A percentile compares a stretch with the other conserved stretches of the same genome.
phyloP scores from a whole-genome alignment of 2,797 vertebrate genomes.

The Leuciscus waleckii region DNA sequence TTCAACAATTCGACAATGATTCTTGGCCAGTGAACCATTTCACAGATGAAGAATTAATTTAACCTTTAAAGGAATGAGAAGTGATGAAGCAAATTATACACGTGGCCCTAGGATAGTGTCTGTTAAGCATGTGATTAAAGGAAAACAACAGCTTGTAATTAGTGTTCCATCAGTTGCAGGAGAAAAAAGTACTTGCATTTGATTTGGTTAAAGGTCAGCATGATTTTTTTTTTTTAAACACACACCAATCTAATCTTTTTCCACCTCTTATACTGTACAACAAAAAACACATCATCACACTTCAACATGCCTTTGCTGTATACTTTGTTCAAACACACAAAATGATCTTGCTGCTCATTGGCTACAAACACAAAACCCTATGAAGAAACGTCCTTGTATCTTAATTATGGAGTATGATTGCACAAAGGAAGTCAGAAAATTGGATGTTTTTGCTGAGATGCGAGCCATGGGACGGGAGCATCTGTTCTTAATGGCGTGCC shows the following conservation, averaged over 20 bases:
- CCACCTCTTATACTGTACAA: neutral
- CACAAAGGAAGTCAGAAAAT: neutral
- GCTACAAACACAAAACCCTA: neutral
- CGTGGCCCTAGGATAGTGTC: constrained; percentile 32
- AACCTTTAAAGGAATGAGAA: constrained; percentile 47
- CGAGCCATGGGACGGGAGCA: constrained; percentile 43
- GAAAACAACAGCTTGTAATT: constrained; percentile 49
- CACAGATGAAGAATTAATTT: constrained; percentile 31
- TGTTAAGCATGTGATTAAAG: constrained; percentile 48
- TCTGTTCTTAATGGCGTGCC: constrained; percentile 32
- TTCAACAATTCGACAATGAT: neutral
- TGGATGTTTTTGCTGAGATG: constrained; percentile 27
- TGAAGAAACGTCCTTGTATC: neutral
- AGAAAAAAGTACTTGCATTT: constrained; percentile 23
- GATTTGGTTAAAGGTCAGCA: constrained; percentile 33
- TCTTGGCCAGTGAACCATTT: constrained; percentile 17
- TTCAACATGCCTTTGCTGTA: neutral
- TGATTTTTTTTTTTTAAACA: neutral
- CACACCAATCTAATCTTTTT: neutral
- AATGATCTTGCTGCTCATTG: neutral
- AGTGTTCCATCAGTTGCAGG: constrained; percentile 10
- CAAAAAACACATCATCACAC: neutral
- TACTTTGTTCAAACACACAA: neutral
- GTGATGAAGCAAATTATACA: constrained; percentile 35
- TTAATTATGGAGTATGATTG: neutral